Base-by-base conservation (phyloP, 2,888 invertebrate species). In the Stratiomys singularior region DNA sequence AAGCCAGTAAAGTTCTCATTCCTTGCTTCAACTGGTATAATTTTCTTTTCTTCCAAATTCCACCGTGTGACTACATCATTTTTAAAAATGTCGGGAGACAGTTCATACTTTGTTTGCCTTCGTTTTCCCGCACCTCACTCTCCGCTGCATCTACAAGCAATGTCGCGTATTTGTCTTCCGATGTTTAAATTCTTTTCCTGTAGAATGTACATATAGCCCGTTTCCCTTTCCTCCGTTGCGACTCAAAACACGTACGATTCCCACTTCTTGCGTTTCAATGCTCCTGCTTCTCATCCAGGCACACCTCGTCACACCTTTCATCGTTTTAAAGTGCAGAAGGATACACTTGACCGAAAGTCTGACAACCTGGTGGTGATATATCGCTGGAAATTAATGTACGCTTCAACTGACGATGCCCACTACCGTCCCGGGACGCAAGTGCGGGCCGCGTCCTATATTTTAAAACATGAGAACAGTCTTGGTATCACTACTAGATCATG, bases 311-410 rank as follows among this genome's bases (percentile, higher is more conserved):
- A 60, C 60, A 60, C 74, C 37, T 74, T 72, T 74, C 44, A n/a
- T 28, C 7, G 11, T 23, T n/a, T 21, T 18, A n/a, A 58, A 74
- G 74, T 74, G 58, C 58, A 58, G 74, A 44, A 74, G 74, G 74
- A 74, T 74, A 74, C 58, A 74, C 30, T 74, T 74, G 74, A 74
- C 74, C 74, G 74, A 74, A 60, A 74, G 74, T 58, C 30, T 74
- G 74, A 74, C 74, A 74, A 74, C 74, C 37, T 46, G 3, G 25
- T 18, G 44, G 74, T 58, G 74, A 74, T 74, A 74, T 74, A 74
- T 74, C 37, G 58, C 74, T 37, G 37, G 74, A 74, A 74, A 74
- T 74, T 60, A 74, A 74, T 60, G 74, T 74, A 58, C 37, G 60
- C 28, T 18, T 25, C 37, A 37, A 37, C 37, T 27, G 66, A 11